phyloP scores from a whole-genome alignment of 2,888 invertebrate species.

The Microctonus brassicae region DNA sequence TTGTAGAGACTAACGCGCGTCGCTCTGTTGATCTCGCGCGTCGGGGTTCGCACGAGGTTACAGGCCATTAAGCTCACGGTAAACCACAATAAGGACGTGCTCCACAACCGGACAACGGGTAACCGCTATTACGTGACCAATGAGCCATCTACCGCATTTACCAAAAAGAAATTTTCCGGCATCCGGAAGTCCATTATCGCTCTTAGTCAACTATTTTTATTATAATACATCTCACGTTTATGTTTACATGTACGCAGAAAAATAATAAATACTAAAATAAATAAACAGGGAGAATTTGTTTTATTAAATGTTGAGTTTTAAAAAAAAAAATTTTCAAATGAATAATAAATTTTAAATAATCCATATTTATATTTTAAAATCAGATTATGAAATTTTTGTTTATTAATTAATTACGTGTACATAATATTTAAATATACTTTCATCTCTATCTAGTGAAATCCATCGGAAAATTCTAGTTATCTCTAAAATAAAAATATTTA shows the following conservation, averaged over 20 bases:
- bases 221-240: background rate
- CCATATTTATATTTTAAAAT: too few relatives aligned
- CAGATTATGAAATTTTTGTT: too few relatives aligned
- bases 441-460: too few relatives aligned
- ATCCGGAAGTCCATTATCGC: constrained; percentile 52
- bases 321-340: too few relatives aligned
- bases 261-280: background rate
- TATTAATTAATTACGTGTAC: too few relatives aligned
- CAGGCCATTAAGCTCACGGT: constrained; percentile 64
- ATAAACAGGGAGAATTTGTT: too few relatives aligned
- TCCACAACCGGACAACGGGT: constrained; percentile 57
- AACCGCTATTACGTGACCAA: constrained; percentile 68
- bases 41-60: constrained; percentile 51
- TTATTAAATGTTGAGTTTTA: too few relatives aligned
- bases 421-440: too few relatives aligned
- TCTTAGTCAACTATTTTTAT: constrained; percentile 6
- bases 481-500: too few relatives aligned
- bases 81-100: constrained; percentile 62
- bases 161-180: constrained; percentile 55
- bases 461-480: too few relatives aligned
- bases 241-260: background rate
- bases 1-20: background rate
- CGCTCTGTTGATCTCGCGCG: constrained; percentile 1
- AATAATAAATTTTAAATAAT: too few relatives aligned
- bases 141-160: constrained; percentile 53